These are phyloP conservation scores for Theonella swinhoei DNA, from an alignment of 37 sponge, comb jelly and placozoan genomes.

Conservation along the genomic window DNA sequence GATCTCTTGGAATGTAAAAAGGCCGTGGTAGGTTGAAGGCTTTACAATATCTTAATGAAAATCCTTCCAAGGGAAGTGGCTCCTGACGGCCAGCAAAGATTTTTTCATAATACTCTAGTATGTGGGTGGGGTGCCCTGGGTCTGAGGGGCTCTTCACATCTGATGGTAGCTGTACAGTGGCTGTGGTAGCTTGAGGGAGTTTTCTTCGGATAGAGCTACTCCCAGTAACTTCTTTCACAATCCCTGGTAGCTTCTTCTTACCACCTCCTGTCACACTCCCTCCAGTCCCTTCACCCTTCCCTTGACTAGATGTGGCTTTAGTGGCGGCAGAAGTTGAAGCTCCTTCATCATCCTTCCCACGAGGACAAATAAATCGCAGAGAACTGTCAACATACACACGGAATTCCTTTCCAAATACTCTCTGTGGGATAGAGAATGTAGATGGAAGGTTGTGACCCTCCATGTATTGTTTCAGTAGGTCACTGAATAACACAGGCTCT, in stretches of 20 bases:
- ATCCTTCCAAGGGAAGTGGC: not conserved
- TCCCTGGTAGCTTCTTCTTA: too few species aligned
- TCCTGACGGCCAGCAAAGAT: not conserved
- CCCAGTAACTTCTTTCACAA: too few species aligned
- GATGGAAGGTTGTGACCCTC: too few species aligned
- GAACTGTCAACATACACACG: too few species aligned
- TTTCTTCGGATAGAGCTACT: not conserved
- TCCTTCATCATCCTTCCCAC: not conserved
- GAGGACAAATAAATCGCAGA: too few species aligned
- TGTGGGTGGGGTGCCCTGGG: not conserved
- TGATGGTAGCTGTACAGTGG: not conserved
- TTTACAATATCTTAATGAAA: not conserved
- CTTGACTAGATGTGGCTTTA: too few species aligned
- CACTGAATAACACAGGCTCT: too few species aligned
- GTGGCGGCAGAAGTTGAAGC: not conserved
- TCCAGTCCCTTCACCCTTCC: too few species aligned
- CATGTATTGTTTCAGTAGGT: too few species aligned
- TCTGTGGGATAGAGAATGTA: too few species aligned
- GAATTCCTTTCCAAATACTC: too few species aligned
- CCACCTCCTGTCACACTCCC: too few species aligned
- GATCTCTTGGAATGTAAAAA: not conserved
- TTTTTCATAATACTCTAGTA: not conserved
- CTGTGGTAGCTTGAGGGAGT: not conserved
- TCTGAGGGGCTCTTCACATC: not conserved
- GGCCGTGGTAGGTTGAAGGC: not conserved